A percentile compares a stretch with the other conserved stretches of the same genome.
phyloP scores from a whole-genome alignment of 2,888 invertebrate species.

The Octonoba sinensis region DNA sequence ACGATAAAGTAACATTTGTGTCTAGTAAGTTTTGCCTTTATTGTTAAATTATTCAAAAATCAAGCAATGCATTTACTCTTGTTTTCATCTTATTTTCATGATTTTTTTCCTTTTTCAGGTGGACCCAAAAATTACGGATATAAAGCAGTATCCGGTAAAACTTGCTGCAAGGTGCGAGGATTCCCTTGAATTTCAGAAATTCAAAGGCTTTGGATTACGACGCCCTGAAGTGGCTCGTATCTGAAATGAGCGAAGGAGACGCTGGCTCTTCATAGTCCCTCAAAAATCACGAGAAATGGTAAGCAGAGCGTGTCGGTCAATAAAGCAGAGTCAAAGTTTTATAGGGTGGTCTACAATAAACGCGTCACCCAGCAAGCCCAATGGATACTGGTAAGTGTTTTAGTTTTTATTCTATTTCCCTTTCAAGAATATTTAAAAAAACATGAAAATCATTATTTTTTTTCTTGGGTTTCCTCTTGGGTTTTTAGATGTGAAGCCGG shows the following conservation, averaged over 20 bases:
- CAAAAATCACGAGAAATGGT: neutral
- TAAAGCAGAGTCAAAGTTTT: neutral
- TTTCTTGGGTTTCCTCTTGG: too few relatives aligned
- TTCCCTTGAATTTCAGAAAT: neutral
- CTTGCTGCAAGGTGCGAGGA: slow-evolving; percentile 11
- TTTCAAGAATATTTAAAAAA: too few relatives aligned
- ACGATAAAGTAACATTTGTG: slow-evolving; percentile 7
- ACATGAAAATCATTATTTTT: too few relatives aligned
- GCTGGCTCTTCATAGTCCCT: neutral
- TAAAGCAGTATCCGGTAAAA: neutral
- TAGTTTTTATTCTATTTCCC: too few relatives aligned
- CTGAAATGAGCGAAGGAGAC: neutral
- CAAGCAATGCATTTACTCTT: neutral
- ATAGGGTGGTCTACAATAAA: slow-evolving; percentile 4
- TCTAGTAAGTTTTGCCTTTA: neutral
- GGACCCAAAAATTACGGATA: slow-evolving; percentile 16
- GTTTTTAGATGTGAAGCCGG: too few relatives aligned
- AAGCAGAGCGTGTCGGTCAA: neutral
- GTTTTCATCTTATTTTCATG: neutral
- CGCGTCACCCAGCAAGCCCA: neutral
- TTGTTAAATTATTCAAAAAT: too few relatives aligned
- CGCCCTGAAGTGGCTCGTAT: neutral
- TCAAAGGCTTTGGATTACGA: neutral
- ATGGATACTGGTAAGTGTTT: neutral
- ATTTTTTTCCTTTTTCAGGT: neutral